Evolutionary conservation across 1,140 invertebrate genomes (phyloP), one percentile per base, ranked within the genome.

Genomic region (Oedothorax gibbosus): DNA sequence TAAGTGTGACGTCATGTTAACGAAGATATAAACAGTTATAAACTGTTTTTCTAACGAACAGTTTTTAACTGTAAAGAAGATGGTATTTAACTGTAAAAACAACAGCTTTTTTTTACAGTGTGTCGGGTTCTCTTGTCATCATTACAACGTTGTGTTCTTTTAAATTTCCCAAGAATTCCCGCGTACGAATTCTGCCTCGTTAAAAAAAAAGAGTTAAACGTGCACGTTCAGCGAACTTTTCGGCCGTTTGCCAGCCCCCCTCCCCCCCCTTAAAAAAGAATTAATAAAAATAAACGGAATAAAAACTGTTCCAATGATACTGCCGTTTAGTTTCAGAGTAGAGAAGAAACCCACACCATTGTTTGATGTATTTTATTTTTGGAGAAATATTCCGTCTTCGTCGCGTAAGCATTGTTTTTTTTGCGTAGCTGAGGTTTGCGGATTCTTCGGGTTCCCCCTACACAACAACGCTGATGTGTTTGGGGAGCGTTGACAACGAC

Each of bases 151-250:
- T 62, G 18, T n/a, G 60, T n/a, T 62, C 60, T 18, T n/a, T 62
- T 62, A 20, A n/a, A 35, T 21, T 51, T 75, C n/a, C 49, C 35
- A 35, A 49, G 53, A 75, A 60, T 71, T 53, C 21, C 20, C 68
- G 54, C 51, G 6, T 53, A 71, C 50, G 14, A 49, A 71, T 71
- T 9, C 50, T 10, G 20, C 68, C 14, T 77, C 57, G 35, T 60
- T 51, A 77, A 64, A 66, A 77, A 64, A 66, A 66, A 77, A 64
- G 75, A 77, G 75, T 77, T 77, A 77, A 77, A 77, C 15, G 50
- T 35, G 35, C 49, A 35, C 80, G 80, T 82, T 82, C 80, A 82
- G 80, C 80, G 80, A 82, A 82, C 80, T 73, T 73, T 82, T 82
- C 57, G 80, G 80, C 80, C 35, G 11, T 12, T 1, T 64, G 69